phyloP scores from a whole-genome alignment of 2,888 invertebrate genomes.

The Acrobasis suavella region DNA sequence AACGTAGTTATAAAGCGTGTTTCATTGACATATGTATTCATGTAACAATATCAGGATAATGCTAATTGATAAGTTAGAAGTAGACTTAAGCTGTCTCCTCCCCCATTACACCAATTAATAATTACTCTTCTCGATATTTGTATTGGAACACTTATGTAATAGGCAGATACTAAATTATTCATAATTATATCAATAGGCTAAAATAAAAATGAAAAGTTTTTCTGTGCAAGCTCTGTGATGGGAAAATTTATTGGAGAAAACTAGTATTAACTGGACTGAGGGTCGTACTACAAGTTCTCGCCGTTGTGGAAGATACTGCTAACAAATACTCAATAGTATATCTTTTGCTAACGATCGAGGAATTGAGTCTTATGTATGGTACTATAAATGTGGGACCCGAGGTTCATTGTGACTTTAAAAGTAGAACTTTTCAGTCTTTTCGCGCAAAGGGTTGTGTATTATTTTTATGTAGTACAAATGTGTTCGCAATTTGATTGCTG shows the following conservation, averaged over 20 bases:
- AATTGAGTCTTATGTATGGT: conserved; percentile 12
- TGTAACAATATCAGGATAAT: conserved; percentile 69
- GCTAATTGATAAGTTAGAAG: conserved; percentile 68
- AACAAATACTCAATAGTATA: conserved; percentile 20
- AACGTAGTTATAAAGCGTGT: conserved; percentile 75
- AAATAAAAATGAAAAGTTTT: conserved; percentile 57
- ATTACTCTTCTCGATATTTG: conserved; percentile 66
- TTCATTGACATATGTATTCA: conserved; percentile 69
- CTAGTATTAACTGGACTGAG: conserved; percentile 75
- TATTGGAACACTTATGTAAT: conserved; percentile 70
- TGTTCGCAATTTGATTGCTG: conserved; percentile 83
- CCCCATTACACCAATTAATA: conserved; percentile 69
- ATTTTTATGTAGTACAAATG: conserved; percentile 83
- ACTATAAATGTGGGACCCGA: conserved; percentile 46
- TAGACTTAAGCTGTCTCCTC: conserved; percentile 76
- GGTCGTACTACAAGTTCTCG: conserved; percentile 50
- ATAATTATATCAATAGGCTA: conserved; percentile 79
- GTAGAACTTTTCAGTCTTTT: conserved; percentile 81
- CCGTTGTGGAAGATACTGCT: conserved; percentile 22
- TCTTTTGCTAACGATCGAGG: conserved; percentile 14
- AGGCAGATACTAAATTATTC: conserved; percentile 72
- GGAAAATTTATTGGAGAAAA: conserved; percentile 77
- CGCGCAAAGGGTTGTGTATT: conserved; percentile 83
- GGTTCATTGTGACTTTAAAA: conserved; percentile 72
- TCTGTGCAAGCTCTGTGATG: conserved; percentile 81